phyloP scores from a whole-genome alignment of 1,140 invertebrate species.

The Trichonephila inaurata region DNA sequence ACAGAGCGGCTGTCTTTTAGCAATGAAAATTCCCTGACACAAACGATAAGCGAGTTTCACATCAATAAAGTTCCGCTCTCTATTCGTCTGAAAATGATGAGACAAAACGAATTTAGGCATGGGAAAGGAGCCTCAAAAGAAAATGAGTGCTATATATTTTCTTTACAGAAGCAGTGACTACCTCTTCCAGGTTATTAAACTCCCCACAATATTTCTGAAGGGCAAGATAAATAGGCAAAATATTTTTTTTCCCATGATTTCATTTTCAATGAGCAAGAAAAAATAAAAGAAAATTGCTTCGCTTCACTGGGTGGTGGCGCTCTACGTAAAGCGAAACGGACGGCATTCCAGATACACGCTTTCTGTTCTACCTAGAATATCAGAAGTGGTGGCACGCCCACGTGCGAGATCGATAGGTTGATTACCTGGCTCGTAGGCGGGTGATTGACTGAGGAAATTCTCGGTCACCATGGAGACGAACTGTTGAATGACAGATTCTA shows the following conservation, averaged over 20 bases:
- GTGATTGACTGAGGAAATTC: constrained; percentile 57
- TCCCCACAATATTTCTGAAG: constrained; percentile 13
- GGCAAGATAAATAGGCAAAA: not conserved
- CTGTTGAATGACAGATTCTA: constrained; percentile 41
- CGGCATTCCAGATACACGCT: constrained; percentile 40
- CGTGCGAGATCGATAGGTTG: constrained; percentile 65
- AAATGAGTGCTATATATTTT: not conserved
- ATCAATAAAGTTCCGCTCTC: not conserved
- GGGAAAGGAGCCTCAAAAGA: not conserved
- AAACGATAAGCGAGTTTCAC: not conserved
- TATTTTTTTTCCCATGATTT: constrained; percentile 20
- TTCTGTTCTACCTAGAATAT: constrained; percentile 38
- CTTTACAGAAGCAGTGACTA: not conserved
- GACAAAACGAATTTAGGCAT: not conserved
- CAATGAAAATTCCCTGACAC: not conserved
- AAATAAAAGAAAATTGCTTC: constrained; percentile 18
- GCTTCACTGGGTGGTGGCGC: constrained; percentile 12
- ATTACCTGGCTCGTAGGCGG: constrained; percentile 63
- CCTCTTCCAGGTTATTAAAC: constrained; percentile 23
- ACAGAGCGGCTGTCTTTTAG: too few relatives aligned
- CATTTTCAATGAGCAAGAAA: constrained; percentile 46
- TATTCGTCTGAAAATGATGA: not conserved
- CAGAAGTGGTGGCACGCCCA: constrained; percentile 53
- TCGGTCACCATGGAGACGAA: constrained; percentile 48
- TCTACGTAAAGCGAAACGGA: not conserved